Evolutionary conservation across 1,140 invertebrate species (phyloP).

Genomic region (Schlechtendalia chinensis): DNA sequence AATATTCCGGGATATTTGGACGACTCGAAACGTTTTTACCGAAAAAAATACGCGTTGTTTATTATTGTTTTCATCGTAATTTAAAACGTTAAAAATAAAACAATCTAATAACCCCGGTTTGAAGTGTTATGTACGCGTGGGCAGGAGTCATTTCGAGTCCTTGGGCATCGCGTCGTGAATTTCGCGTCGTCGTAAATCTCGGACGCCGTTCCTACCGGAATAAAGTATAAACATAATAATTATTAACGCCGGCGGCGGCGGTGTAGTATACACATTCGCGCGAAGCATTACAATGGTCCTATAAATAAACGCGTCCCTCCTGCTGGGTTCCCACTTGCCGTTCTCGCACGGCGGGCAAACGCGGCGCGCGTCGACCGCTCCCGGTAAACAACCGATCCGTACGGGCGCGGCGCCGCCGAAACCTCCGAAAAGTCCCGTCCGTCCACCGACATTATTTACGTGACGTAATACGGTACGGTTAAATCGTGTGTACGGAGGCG

Average conservation of each 20-base stretch:
- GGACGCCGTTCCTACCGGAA: not conserved
- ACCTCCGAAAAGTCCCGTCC: not conserved
- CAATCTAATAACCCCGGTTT: too few relatives aligned
- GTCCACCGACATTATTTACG: not conserved
- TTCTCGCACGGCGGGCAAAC: too few relatives aligned
- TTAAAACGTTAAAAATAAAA: too few relatives aligned
- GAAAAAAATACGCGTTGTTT: too few relatives aligned
- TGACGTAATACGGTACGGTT: too few relatives aligned
- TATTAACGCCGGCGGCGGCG: not conserved
- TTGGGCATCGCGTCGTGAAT: not conserved
- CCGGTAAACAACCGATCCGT: not conserved
- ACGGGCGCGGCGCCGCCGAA: not conserved
- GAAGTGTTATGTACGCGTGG: too few relatives aligned
- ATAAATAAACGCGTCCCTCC: slow-evolving; percentile 22
- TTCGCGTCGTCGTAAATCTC: not conserved
- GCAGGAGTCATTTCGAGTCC: too few relatives aligned
- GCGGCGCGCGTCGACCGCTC: not conserved
- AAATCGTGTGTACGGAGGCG: too few relatives aligned
- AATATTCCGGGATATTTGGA: too few relatives aligned
- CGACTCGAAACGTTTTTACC: too few relatives aligned
- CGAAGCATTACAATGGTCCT: slow-evolving; percentile 12
- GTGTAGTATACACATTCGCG: not conserved
- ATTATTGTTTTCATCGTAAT: too few relatives aligned
- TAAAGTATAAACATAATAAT: not conserved
- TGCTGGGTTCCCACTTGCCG: too few relatives aligned